phyloP scores from a whole-genome alignment of 2,888 invertebrate genomes.

The Portevinia maculata region DNA sequence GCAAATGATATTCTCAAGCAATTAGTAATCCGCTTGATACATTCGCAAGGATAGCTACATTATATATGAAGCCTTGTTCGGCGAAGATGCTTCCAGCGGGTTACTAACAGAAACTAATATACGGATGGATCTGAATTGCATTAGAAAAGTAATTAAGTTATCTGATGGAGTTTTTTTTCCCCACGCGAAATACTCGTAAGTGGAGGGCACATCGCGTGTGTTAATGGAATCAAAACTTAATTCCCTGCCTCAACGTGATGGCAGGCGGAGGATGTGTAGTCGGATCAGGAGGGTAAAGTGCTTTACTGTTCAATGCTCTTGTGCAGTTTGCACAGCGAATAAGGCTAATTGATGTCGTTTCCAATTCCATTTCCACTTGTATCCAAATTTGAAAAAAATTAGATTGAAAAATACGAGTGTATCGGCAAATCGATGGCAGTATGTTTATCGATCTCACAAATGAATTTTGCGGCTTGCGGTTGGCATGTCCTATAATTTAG shows the following conservation, averaged over 20 bases:
- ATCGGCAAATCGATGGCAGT: background rate
- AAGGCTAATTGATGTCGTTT: constrained; percentile 68
- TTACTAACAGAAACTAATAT: background rate
- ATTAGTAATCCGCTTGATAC: constrained; percentile 70
- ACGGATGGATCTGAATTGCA: constrained; percentile 53
- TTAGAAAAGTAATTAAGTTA: constrained; percentile 68
- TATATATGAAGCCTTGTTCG: no score
- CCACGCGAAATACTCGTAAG: background rate
- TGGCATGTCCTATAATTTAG: no score
- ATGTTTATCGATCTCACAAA: background rate
- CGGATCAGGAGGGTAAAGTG: constrained; percentile 1
- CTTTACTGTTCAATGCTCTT: constrained; percentile 7
- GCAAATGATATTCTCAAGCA: constrained; percentile 65
- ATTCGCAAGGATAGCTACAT: constrained; percentile 45
- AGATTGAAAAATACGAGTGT: constrained; percentile 46
- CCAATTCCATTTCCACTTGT: constrained; percentile 58
- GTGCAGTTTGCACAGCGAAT: constrained; percentile 20
- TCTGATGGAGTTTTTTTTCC: constrained; percentile 27
- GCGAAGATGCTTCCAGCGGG: constrained; percentile 12
- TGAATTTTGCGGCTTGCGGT: no score
- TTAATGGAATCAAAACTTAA: constrained; percentile 66
- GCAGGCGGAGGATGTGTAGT: no score
- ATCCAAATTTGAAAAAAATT: constrained; percentile 29
- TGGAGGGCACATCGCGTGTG: constrained; percentile 61
- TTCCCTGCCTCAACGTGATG: constrained; percentile 33